Evolutionary conservation across 1,140 invertebrate species (phyloP), one percentile per base, ranked within the genome.

Genomic region (Drosophila nebulosa): DNA sequence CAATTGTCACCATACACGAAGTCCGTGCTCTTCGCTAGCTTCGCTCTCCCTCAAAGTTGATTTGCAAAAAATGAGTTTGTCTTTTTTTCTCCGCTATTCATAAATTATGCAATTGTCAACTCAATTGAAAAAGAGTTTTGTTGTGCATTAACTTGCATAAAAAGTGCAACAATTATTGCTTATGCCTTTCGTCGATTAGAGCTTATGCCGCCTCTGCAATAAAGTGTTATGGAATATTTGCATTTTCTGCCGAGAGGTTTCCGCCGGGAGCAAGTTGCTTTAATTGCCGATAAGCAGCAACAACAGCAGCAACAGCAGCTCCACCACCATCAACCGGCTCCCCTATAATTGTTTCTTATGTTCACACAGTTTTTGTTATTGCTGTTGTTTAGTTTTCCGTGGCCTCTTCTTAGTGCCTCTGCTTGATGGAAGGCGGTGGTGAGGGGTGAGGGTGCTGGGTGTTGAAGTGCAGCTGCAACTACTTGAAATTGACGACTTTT

Each of bases 1-100:
- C 62, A 78, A 74, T 64, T 74, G 72, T 78, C 74, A 74, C 56
- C 57, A 50, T 14, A 24, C 51, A 52, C 22, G 6, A 16, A 16
- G 26, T 30, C 51, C 51, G 5, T 27, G 6, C 24, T 1, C 14
- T 30, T 27, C 7, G 14, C 26, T 22, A 10, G 30, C 10, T 26
- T 53, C 22, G 16, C 22, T 53, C 51, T 27, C 51, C n/a, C n/a
- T n/a, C n/a, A n/a, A n/a, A 27, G 21, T 30, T 14, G 24, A 16
- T n/a, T 27, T 52, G 24, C 21, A 10, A 27, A 53, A 53, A 24
- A 4, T 53, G n/a, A 14, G 6, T 30, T 6, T 32, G 0, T 32
- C 12, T 32, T 32, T 12, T 32, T 12, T 30, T 30, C 14, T 10
- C 9, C 52, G 16, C 26, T 55, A 6, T 59, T 14, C 56, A 59